Percentiles rank a stretch among this genome's conserved stretches.
Conservation (phyloP, 2,113 vertebrate genomes). For the Prionailurus viverrinus region DNA sequence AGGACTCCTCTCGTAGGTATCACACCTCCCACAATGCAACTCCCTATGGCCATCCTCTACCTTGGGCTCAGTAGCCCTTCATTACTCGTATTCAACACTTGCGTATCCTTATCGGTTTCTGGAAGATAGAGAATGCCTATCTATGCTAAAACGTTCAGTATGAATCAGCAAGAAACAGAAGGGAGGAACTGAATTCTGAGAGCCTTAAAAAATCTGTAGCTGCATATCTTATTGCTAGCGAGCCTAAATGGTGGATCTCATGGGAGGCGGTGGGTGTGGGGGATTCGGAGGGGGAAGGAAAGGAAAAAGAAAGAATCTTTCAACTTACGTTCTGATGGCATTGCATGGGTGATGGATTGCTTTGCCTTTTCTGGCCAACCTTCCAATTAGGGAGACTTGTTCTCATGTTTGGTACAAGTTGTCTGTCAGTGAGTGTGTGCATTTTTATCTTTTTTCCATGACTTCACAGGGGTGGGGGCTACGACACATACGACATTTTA, state of each 20-base stretch:
- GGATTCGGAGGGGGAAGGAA: too few relatives aligned
- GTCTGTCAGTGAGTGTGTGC: not conserved
- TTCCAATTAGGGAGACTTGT: not conserved
- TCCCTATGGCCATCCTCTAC: rapidly evolving
- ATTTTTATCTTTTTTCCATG: not conserved
- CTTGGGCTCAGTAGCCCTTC: not conserved
- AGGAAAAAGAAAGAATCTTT: not conserved
- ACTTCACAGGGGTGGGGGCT: not conserved
- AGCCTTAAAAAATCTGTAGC: not conserved
- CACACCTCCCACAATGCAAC: too few relatives aligned
- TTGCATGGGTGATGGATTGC: too few relatives aligned
- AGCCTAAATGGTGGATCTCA: not conserved
- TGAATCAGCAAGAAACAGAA: not conserved
- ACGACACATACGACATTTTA: not conserved
- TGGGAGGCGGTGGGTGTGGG: rapidly evolving
- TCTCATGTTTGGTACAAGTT: not conserved
- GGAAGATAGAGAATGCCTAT: not conserved
- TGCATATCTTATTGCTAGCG: not conserved
- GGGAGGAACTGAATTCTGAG: not conserved
- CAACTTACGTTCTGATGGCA: not conserved
- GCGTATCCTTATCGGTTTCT: not conserved
- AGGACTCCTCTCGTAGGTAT: not conserved
- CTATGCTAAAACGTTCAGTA: not conserved
- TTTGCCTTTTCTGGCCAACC: not conserved
- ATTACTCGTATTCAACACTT: rapidly evolving